Conservation (phyloP, 2,113 vertebrate species). For the Alectura lathami region DNA sequence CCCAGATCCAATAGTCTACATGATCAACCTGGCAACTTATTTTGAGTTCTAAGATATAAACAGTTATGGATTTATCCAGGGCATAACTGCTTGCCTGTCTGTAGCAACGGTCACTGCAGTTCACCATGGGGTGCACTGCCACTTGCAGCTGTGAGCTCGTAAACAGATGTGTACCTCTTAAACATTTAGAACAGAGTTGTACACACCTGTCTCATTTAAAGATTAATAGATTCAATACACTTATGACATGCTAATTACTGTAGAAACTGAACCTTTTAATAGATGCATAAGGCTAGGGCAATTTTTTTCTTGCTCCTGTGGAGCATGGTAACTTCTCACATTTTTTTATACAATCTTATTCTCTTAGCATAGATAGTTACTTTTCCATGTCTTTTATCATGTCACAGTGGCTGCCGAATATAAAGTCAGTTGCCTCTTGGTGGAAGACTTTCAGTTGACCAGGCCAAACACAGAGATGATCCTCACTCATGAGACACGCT, state of each 20-base stretch:
- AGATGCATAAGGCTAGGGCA: not conserved
- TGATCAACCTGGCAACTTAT: not conserved
- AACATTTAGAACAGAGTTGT: not conserved
- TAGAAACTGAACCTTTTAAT: not conserved
- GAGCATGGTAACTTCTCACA: not conserved
- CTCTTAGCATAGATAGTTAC: not conserved
- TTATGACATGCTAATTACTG: not conserved
- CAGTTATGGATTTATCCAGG: not conserved
- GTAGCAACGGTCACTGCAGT: not conserved
- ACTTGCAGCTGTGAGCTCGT: not conserved
- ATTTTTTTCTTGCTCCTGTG: not conserved
- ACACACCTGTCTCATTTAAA: accelerated
- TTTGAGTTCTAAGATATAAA: not conserved
- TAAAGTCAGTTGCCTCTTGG: not conserved
- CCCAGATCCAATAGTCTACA: not conserved
- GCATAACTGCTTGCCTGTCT: not conserved
- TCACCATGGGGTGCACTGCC: accelerated
- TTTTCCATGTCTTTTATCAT: not conserved
- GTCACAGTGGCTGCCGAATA: not conserved
- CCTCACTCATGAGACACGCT: not conserved
- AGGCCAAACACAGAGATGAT: not conserved
- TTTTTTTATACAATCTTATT: not conserved
- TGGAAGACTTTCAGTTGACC: slow-evolving; percentile 13
- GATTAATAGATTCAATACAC: not conserved
- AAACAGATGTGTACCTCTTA: not conserved